Percentiles rank a stretch among this genome's conserved stretches.
Conservation (phyloP, 2,888 invertebrate genomes). For the Mycalesis mineus region DNA sequence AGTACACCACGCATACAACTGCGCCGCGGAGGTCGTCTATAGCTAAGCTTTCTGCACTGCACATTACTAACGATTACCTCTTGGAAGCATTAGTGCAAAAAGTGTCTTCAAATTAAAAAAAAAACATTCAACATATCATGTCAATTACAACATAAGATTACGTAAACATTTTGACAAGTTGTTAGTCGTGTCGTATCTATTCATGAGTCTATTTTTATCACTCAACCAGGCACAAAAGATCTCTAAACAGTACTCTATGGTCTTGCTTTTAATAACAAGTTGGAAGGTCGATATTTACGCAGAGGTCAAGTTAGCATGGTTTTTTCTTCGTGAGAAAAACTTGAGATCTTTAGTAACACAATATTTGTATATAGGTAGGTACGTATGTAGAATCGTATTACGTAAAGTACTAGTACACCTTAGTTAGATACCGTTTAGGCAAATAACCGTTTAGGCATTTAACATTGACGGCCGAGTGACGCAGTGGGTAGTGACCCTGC, state of each 20-base stretch:
- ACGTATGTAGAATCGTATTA: neutral
- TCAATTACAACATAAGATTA: constrained; percentile 33
- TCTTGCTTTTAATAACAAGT: neutral
- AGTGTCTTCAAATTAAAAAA: neutral
- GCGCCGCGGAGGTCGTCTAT: too few relatives aligned
- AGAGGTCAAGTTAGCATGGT: neutral
- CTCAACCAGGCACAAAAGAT: constrained; percentile 1
- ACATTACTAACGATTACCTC: too few relatives aligned
- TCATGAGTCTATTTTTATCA: constrained; percentile 23
- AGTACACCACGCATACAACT: too few relatives aligned
- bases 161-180: constrained; percentile 56
- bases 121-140: neutral
- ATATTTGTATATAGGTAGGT: neutral
- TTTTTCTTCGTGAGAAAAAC: constrained; percentile 1
- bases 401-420: too few relatives aligned
- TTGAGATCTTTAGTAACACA: neutral
- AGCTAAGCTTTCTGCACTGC: too few relatives aligned
- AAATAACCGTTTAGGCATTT: too few relatives aligned
- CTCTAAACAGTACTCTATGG: neutral
- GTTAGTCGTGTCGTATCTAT: constrained; percentile 54
- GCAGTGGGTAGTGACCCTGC: too few relatives aligned
- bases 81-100: too few relatives aligned
- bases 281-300: constrained; percentile 7
- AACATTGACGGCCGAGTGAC: too few relatives aligned
- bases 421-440: too few relatives aligned